Conservation (phyloP, 2,888 invertebrate species). For the Arge pagana region DNA sequence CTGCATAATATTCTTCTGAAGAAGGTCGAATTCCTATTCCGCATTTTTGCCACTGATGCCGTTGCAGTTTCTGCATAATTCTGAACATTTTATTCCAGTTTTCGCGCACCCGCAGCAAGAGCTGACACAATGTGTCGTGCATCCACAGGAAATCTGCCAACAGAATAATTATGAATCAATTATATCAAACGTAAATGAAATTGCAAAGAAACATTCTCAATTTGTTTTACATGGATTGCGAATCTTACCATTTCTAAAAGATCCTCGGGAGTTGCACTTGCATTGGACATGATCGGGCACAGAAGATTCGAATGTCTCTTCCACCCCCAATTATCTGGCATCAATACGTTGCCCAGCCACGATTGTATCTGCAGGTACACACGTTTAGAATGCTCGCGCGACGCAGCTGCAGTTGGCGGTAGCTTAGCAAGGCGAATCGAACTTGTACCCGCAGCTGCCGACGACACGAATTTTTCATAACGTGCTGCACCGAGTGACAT, state of each 20-base stretch:
- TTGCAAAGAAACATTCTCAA: background rate
- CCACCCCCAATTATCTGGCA: slow-evolving; percentile 2
- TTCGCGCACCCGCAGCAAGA: slow-evolving; percentile 24
- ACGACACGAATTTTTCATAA: slow-evolving; percentile 2
- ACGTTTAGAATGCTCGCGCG: slow-evolving; percentile 3
- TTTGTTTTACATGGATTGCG: background rate
- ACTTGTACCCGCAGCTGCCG: slow-evolving; percentile 1
- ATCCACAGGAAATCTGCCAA: background rate
- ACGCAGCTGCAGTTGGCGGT: slow-evolving; percentile 10
- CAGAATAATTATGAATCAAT: slow-evolving; percentile 2
- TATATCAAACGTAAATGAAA: background rate
- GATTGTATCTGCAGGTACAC: slow-evolving; percentile 3
- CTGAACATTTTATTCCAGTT: slow-evolving; percentile 18
- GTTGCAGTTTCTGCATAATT: slow-evolving; percentile 23
- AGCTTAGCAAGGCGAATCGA: slow-evolving; percentile 1
- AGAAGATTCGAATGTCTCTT: slow-evolving; percentile 1
- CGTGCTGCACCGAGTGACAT: slow-evolving; percentile 1
- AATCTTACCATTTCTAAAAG: slow-evolving; percentile 2
- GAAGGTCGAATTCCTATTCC: background rate
- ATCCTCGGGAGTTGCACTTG: slow-evolving; percentile 1
- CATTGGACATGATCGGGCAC: slow-evolving; percentile 3
- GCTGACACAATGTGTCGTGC: background rate
- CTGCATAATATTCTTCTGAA: background rate
- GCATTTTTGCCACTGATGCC: slow-evolving; percentile 11
- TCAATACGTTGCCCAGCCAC: slow-evolving; percentile 1